Evolutionary conservation across 2,113 vertebrate species (phyloP), one percentile per base, ranked within the genome.

Genomic region (Hippocampus guttulatus): DNA sequence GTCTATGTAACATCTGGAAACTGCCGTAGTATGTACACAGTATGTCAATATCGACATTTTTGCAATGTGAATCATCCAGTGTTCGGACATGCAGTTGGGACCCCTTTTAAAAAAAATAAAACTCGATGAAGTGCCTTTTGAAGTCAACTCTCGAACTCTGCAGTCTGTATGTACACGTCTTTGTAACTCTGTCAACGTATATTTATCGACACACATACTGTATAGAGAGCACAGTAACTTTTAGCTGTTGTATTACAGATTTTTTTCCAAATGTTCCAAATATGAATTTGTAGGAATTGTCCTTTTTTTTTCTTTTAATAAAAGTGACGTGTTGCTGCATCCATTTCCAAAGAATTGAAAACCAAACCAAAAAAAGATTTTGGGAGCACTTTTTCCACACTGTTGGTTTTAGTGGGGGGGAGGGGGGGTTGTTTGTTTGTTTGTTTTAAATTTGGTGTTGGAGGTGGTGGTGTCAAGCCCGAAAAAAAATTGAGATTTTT

Each of bases 31-130:
- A 18, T 45, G 60, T 40, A 21, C 2, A 33, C 5, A 15, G 1
- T 64, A 25, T 3, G 38, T 5, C 27, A 12, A 16, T 27, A 27
- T 58, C 4, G 5, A 63, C 23, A 64, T 64, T 38, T 64, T 64
- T 64, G 62, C 62, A 64, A 38, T 64, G 33, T 14, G 10, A 64
- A 21, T 23, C 62, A 64, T 23, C 12, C 38, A 64, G 18, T 20
- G 43, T 75, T 65, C 57, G 52, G 52, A 55, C 20, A 8, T 51
- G 47, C 2, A 23, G 2, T 51, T 67, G 68, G 66, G 51, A 55
- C 75, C 45, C 71, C 81, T 77, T 78, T 33, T 4, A 33, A 33
- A 76, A 84, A 79, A 69, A 27, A 8, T 2, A 73, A 58, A 23
- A 25, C 45, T 72, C 8, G 49, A 40, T 67, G 63, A 58, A 25